These are phyloP conservation scores for Lophura nycthemera DNA, from an alignment of 2,113 vertebrate species.

Conservation along the genomic window DNA sequence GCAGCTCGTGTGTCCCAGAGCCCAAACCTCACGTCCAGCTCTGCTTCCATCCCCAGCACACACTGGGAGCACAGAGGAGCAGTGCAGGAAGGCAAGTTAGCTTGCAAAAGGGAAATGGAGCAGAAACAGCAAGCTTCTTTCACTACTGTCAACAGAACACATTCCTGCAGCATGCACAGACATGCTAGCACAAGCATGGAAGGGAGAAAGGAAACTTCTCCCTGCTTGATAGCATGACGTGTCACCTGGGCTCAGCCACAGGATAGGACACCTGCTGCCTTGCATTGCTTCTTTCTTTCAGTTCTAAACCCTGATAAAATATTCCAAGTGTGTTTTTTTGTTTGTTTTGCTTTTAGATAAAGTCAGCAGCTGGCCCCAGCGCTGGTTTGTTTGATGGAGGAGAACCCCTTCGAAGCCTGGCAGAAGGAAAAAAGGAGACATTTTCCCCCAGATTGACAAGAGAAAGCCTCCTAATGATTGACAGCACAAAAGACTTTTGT, in stretches of 20 bases:
- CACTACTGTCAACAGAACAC: neutral
- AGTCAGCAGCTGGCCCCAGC: neutral
- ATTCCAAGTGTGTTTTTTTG: neutral
- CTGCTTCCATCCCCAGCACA: neutral
- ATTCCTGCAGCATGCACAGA: fast-evolving
- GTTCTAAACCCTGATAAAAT: neutral
- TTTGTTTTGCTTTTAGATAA: neutral
- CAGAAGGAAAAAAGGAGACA: neutral
- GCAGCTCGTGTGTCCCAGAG: neutral
- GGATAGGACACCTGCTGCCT: neutral
- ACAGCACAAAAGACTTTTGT: constrained; percentile 68
- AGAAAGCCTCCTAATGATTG: constrained; percentile 42
- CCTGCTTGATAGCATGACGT: fast-evolving
- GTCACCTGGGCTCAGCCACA: neutral
- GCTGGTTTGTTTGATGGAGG: neutral
- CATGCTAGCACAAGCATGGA: fast-evolving
- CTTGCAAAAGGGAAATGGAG: neutral
- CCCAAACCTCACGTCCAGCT: neutral
- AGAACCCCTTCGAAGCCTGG: neutral
- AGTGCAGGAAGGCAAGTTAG: neutral
- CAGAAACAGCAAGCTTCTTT: neutral
- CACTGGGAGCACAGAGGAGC: fast-evolving
- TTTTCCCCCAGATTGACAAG: constrained; percentile 21
- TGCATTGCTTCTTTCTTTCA: neutral
- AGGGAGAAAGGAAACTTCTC: neutral